These are phyloP conservation scores for Eristalis intricaria DNA, from an alignment of 2,888 invertebrate species.

Conservation along the genomic window DNA sequence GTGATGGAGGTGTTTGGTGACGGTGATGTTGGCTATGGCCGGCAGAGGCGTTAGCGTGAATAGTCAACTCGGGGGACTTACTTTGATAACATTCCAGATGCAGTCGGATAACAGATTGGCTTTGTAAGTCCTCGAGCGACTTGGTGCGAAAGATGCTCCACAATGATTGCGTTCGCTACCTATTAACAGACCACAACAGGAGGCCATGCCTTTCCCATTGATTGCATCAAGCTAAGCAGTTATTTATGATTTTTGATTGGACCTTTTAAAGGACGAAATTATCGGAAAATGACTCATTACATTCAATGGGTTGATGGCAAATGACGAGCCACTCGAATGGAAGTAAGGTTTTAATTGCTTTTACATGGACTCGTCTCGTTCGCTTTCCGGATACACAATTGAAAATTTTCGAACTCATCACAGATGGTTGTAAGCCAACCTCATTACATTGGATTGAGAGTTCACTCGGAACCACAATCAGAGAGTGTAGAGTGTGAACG, in stretches of 20 bases:
- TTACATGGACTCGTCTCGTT: background rate
- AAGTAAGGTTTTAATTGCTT: background rate
- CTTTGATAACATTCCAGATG: conserved; percentile 19
- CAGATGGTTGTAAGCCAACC: background rate
- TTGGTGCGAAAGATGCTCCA: background rate
- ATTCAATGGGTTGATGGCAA: background rate
- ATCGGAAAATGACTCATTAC: background rate
- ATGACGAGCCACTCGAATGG: background rate
- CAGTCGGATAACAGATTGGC: background rate
- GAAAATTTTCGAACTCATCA: background rate
- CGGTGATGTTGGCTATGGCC: conserved; percentile 6
- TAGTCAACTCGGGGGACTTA: conserved; percentile 38
- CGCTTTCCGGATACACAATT: background rate
- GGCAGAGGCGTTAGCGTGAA: conserved; percentile 10
- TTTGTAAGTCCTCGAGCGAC: background rate
- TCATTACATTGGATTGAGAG: background rate
- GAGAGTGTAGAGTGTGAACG: too few species aligned
- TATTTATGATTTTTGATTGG: background rate
- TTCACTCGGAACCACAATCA: too few species aligned
- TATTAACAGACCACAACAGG: background rate
- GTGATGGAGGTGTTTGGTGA: background rate
- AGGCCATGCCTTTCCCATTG: background rate
- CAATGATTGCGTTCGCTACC: background rate
- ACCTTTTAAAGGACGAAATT: background rate
- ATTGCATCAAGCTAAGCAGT: too few species aligned